Evolutionary conservation across 2,888 invertebrate species (phyloP).

Genomic region (Tipula unca): DNA sequence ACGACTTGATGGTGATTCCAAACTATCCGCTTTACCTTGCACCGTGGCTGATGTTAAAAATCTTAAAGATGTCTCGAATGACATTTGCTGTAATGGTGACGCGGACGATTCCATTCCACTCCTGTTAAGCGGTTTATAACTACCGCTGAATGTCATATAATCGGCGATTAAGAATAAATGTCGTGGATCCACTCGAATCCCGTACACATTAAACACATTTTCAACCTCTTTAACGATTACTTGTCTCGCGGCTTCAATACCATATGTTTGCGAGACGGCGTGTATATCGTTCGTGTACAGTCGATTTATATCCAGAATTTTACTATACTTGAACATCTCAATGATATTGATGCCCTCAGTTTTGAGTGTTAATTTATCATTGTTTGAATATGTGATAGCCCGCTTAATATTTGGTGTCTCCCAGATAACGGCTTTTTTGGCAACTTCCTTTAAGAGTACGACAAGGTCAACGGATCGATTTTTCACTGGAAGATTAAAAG

Average conservation of each 20-base stretch:
- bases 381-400: constrained; percentile 70
- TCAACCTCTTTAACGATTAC: constrained; percentile 89
- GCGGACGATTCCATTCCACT: constrained; percentile 83
- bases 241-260: constrained; percentile 90
- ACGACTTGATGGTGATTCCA: constrained; percentile 78
- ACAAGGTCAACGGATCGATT: constrained; percentile 66
- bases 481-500: constrained; percentile 53
- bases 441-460: constrained; percentile 61
- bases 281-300: constrained; percentile 93
- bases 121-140: constrained; percentile 82
- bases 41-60: constrained; percentile 70
- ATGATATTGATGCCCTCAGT: constrained; percentile 94
- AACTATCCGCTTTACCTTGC: constrained; percentile 48
- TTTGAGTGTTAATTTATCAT: constrained; percentile 59
- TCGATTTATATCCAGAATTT: constrained; percentile 68
- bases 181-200: constrained; percentile 88
- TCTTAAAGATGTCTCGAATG: constrained; percentile 85
- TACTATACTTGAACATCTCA: constrained; percentile 73
- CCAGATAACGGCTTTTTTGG: constrained; percentile 64
- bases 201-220: constrained; percentile 95
- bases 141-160: constrained; percentile 95
- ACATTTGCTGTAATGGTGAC: constrained; percentile 96
- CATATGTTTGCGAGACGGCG: constrained; percentile 80
- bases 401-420: constrained; percentile 72
- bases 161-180: constrained; percentile 91